A percentile compares a stretch with the other conserved stretches of the same genome.
Conservation (phyloP, 1,140 invertebrate species). For the Drosophila serrata region DNA sequence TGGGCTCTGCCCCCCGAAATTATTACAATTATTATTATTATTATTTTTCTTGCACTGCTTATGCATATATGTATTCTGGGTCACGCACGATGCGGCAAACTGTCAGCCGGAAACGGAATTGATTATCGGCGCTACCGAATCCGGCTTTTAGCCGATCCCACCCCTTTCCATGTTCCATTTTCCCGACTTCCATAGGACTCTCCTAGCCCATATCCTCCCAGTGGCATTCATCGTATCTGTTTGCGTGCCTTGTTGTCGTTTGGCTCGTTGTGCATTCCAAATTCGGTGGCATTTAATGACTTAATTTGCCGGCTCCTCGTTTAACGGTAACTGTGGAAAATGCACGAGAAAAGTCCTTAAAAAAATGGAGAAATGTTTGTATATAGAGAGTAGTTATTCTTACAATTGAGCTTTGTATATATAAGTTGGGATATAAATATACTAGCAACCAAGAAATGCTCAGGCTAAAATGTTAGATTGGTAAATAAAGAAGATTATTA, state of each 20-base stretch:
- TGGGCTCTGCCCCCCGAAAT: constrained; percentile 47
- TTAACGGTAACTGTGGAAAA: background rate
- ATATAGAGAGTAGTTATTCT: background rate
- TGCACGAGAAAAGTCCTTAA: background rate
- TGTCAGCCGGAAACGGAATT: constrained; percentile 76
- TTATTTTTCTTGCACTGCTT: constrained; percentile 42
- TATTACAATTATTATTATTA: constrained; percentile 79
- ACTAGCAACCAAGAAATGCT: no score
- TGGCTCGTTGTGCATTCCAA: constrained; percentile 55
- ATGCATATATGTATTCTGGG: constrained; percentile 69
- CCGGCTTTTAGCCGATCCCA: constrained; percentile 32
- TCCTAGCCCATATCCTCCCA: background rate
- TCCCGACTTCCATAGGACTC: background rate
- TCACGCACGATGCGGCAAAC: constrained; percentile 69
- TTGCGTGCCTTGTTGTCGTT: constrained; percentile 69
- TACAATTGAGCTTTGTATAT: no score
- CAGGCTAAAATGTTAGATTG: no score
- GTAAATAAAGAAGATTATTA: no score
- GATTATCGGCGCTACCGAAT: constrained; percentile 69
- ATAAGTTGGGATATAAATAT: no score
- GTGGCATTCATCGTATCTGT: constrained; percentile 68
- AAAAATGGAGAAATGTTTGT: background rate
- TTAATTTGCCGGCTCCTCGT: constrained; percentile 49
- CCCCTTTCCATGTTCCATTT: background rate
- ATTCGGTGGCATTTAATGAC: constrained; percentile 65